Conservation (phyloP, 2,888 invertebrate genomes). For the Amblyteles armatorius region DNA sequence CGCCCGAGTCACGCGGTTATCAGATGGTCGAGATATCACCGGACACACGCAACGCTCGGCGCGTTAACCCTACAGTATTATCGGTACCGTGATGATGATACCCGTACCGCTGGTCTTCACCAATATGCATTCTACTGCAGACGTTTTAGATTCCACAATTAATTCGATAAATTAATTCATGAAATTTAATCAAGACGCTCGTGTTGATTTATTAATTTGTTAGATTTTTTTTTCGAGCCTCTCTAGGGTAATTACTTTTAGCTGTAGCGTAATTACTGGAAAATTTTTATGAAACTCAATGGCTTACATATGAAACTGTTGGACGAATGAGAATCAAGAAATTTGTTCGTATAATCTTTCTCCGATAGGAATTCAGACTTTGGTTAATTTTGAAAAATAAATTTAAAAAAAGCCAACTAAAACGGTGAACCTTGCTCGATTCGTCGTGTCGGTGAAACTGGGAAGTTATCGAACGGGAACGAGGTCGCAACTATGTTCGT, state of each 20-base stretch:
- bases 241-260: neutral
- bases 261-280: neutral
- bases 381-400: neutral
- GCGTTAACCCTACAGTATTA: constrained; percentile 24
- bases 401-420: neutral
- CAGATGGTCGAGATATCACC: constrained; percentile 28
- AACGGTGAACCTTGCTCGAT: constrained; percentile 6
- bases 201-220: neutral
- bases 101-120: neutral
- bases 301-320: no score
- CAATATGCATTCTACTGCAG: neutral
- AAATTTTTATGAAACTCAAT: neutral
- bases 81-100: neutral
- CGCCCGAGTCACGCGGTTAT: constrained; percentile 25
- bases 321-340: no score
- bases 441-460: constrained; percentile 20
- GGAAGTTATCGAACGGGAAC: constrained; percentile 58
- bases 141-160: neutral
- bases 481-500: constrained; percentile 33
- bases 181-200: neutral
- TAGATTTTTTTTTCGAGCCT: neutral
- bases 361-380: neutral
- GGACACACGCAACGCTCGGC: constrained; percentile 32
- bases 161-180: neutral
- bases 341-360: no score